A percentile compares a stretch with the other conserved stretches of the same genome.
phyloP scores from a whole-genome alignment of 2,888 invertebrate genomes.

The Hybos culiciformis region DNA sequence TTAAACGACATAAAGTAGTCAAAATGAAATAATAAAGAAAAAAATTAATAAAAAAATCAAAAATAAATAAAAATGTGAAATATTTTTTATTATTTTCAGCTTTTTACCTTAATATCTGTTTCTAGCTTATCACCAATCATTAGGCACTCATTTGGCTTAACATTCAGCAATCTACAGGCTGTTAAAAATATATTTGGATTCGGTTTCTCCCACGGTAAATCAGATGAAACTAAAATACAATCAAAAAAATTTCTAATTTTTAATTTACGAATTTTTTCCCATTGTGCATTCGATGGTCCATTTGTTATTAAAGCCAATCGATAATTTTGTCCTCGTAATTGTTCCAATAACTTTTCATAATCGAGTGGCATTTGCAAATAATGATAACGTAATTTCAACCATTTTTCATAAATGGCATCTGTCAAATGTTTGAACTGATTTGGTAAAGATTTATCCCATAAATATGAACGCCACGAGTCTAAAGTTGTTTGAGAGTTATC shows the following conservation, averaged over 20 bases:
- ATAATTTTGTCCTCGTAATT: constrained; percentile 54
- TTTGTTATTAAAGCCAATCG: constrained; percentile 71
- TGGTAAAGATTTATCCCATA: constrained; percentile 68
- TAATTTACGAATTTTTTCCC: constrained; percentile 71
- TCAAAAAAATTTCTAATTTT: constrained; percentile 61
- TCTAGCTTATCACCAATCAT: constrained; percentile 84
- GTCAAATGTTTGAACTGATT: constrained; percentile 57
- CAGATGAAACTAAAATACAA: constrained; percentile 67
- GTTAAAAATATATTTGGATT: constrained; percentile 67
- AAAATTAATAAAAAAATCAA: not conserved
- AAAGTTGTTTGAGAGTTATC: constrained; percentile 59
- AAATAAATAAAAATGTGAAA: not conserved
- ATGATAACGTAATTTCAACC: constrained; percentile 67
- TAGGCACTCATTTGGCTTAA: constrained; percentile 60
- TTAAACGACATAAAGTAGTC: constrained; percentile 11
- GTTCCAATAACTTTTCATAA: constrained; percentile 51
- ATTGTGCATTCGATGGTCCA: constrained; percentile 73
- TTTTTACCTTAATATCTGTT: constrained; percentile 60
- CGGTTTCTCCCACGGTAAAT: constrained; percentile 77
- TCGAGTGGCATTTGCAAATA: constrained; percentile 56
- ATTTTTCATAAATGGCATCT: constrained; percentile 60
- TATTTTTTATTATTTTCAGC: not conserved
- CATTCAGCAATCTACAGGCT: constrained; percentile 61
- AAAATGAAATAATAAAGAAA: constrained; percentile 11
- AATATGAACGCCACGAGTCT: constrained; percentile 60